Evolutionary conservation across 1,140 invertebrate species (phyloP), one percentile per base, ranked within the genome.

Genomic region (Drosophila burlai): DNA sequence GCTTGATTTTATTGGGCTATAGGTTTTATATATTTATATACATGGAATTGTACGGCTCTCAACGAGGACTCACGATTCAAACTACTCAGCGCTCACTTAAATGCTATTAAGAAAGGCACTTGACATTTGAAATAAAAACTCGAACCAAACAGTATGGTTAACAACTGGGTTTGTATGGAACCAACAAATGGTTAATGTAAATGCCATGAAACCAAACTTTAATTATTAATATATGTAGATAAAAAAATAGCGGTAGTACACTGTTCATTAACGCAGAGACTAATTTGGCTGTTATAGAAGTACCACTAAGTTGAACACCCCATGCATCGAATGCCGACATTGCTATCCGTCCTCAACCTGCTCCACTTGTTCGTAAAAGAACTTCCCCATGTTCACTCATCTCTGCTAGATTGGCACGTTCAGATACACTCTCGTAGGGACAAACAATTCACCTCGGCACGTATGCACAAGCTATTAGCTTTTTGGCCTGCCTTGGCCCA

Each of bases 61-160:
- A 16, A n/a, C 11, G 34, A 21, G n/a, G 36, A 26, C 24, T 63
- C 13, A 13, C 47, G 24, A 54, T 34, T 52, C 26, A 21, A 59
- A 61, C 31, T 62, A 74, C 31, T 64, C 64, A 47, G 31, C 59
- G 68, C 34, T 58, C 31, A 57, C 78, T 89, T 89, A 89, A 66
- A 73, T 76, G 49, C 81, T 89, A 89, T 74, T 81, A 63, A 81
- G 84, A 79, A 89, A 89, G 84, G 84, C 84, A 89, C 84, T 89
- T 89, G 69, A 81, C 78, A 83, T 81, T 81, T 74, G 18, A 85
- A 86, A 86, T 63, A 46, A 83, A 58, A 72, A 45, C 55, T 52
- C 2, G 31, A 75, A 59, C 16, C 24, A 6, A 74, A 54, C 42
- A 43, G 15, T 46, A 55, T 36, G 15, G 24, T 24, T 24, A 24